Evolutionary conservation across 2,888 invertebrate species (phyloP), one percentile per base, ranked within the genome.

Genomic region (Tiphia femorata): DNA sequence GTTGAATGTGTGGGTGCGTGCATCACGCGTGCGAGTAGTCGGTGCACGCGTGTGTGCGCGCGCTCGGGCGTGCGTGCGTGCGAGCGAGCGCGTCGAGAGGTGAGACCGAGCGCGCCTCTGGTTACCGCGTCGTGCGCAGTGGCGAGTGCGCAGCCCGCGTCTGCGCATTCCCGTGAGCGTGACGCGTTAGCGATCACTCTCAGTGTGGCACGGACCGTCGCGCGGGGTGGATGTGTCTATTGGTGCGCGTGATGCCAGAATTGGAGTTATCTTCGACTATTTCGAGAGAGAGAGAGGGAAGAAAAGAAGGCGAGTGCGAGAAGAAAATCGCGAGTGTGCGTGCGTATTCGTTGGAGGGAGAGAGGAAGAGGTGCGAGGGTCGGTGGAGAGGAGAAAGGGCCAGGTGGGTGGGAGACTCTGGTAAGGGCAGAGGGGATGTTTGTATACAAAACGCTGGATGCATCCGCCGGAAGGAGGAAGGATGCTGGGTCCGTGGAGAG

Each of bases 181-280:
- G 76, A 70, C 74, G 73, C 70, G 62, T 70, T 68, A 73, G 64
- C 73, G 70, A 71, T 77, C 76, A 72, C 70, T 74, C 76, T 77
- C 80, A 80, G 80, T 80, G 72, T 72, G 70, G 71, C 69, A 65
- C 72, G 70, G 70, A 53, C 75, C 70, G 70, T 70, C 70, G 67
- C 55, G 65, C 64, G 54, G 66, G 66, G 53, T 54, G 69, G 64
- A 61, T 20, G 63, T 41, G 44, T 43, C 10, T 17, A 3, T 37
- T 30, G 16, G n/a, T 14, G 12, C 10, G 8, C n/a, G 16, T 44
- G 12, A n/a, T 30, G 5, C 21, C 25, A 19, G 12, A n/a, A n/a
- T n/a, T n/a, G n/a, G n/a, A n/a, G n/a, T n/a, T n/a, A n/a, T 21
- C n/a, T 35, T 33, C 33, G 33, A 14, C 14, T 12, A 12, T 14